phyloP scores from a whole-genome alignment of 2,113 vertebrate species.

The Shinisaurus crocodilurus region DNA sequence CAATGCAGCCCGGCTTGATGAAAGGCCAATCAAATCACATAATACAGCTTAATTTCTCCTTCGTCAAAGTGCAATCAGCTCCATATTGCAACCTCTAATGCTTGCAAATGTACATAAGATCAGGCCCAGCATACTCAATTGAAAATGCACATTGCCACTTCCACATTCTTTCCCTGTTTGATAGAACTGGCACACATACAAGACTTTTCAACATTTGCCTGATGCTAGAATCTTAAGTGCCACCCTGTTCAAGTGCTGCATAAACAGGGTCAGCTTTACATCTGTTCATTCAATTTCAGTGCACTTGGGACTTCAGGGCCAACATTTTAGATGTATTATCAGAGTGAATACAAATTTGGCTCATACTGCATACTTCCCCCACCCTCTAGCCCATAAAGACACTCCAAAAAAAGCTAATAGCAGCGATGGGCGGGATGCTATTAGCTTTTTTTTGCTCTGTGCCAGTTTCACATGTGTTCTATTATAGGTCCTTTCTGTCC shows the following conservation, averaged over 20 bases:
- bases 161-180: not conserved
- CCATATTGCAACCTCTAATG: not conserved
- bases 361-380: not conserved
- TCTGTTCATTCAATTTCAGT: not conserved
- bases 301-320: not conserved
- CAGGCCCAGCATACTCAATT: not conserved
- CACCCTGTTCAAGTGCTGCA: not conserved
- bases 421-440: not conserved
- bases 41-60: slow-evolving; percentile 14
- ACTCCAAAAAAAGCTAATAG: not conserved
- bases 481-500: not conserved
- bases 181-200: not conserved
- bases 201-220: not conserved
- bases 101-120: not conserved
- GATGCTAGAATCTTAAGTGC: not conserved
- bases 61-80: not conserved
- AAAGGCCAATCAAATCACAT: not conserved
- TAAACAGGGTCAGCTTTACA: slow-evolving; percentile 13
- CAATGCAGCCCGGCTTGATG: not conserved
- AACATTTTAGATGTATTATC: not conserved
- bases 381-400: too few relatives aligned
- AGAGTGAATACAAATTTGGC: not conserved
- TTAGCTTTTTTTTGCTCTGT: not conserved
- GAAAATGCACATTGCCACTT: not conserved
- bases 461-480: not conserved